phyloP scores from a whole-genome alignment of 2,888 invertebrate species.

The Zonitis immaculata region DNA sequence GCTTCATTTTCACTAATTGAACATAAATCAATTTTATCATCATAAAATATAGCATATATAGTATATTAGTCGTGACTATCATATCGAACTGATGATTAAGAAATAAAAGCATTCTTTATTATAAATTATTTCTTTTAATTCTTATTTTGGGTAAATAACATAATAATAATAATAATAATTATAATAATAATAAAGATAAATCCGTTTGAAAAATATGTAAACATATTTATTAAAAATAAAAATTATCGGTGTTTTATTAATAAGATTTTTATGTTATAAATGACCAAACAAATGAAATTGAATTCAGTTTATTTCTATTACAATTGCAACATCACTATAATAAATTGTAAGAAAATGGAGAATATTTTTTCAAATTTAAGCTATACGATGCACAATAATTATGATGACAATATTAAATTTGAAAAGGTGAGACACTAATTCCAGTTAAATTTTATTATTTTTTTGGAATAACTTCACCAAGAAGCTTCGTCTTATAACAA shows the following conservation, averaged over 20 bases:
- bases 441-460: too few species aligned
- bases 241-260: conserved; percentile 20
- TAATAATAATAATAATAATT: too few species aligned
- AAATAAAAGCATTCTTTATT: too few species aligned
- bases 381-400: conserved; percentile 28
- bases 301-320: conserved; percentile 12
- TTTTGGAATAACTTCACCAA: too few species aligned
- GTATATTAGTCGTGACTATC: too few species aligned
- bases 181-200: background rate
- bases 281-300: conserved; percentile 14
- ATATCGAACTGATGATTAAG: too few species aligned
- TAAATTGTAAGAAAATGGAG: conserved; percentile 1
- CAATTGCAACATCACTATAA: conserved; percentile 19
- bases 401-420: conserved; percentile 18
- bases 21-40: background rate
- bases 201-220: background rate
- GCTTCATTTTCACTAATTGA: background rate
- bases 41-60: too few species aligned
- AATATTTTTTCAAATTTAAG: conserved; percentile 23
- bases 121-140: too few species aligned
- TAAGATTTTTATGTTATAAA: conserved; percentile 17
- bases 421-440: conserved; percentile 13
- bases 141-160: too few species aligned
- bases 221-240: conserved; percentile 1
- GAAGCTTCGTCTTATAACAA: too few species aligned